A percentile compares a stretch with the other conserved stretches of the same genome.
These are phyloP conservation scores for Hydrocynus forskahlii DNA, from an alignment of 2,797 vertebrate species.

Conservation along the genomic window DNA sequence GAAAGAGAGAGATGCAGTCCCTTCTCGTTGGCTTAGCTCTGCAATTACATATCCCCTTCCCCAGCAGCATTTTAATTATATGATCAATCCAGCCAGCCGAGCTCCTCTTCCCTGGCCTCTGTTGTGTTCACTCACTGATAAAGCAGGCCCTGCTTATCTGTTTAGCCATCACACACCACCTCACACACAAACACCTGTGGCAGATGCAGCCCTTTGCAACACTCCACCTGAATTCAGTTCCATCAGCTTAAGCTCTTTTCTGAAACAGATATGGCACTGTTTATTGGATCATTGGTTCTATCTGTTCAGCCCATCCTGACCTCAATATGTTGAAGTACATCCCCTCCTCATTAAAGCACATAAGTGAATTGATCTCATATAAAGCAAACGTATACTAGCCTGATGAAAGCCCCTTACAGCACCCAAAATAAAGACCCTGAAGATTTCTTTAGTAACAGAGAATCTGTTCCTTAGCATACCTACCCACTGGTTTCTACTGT, in stretches of 20 bases:
- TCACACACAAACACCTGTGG: slow-evolving; percentile 20
- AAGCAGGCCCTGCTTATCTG: slow-evolving; percentile 17
- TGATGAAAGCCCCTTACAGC: background rate
- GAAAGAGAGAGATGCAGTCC: background rate
- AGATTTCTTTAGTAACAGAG: no score
- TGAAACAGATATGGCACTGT: slow-evolving; percentile 33
- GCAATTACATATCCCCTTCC: slow-evolving; percentile 31
- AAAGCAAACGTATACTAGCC: background rate
- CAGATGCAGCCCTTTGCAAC: background rate
- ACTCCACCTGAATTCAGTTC: slow-evolving; percentile 26
- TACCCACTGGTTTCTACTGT: no score
- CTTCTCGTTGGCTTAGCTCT: slow-evolving; percentile 20
- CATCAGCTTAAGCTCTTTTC: slow-evolving; percentile 19
- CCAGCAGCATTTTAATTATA: slow-evolving; percentile 41
- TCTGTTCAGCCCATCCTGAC: slow-evolving; percentile 25
- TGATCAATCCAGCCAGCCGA: slow-evolving; percentile 20
- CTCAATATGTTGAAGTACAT: background rate
- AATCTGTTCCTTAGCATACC: no score
- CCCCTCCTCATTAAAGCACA: slow-evolving; percentile 12
- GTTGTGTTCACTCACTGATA: slow-evolving; percentile 25
- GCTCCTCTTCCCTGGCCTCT: slow-evolving; percentile 18
- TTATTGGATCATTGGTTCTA: slow-evolving; percentile 38
- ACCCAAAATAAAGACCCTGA: background rate
- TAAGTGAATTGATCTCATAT: slow-evolving; percentile 1
- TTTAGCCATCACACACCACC: slow-evolving; percentile 25